Evolutionary conservation across 2,797 vertebrate genomes (phyloP).

Genomic region (Loriculus beryllinus): DNA sequence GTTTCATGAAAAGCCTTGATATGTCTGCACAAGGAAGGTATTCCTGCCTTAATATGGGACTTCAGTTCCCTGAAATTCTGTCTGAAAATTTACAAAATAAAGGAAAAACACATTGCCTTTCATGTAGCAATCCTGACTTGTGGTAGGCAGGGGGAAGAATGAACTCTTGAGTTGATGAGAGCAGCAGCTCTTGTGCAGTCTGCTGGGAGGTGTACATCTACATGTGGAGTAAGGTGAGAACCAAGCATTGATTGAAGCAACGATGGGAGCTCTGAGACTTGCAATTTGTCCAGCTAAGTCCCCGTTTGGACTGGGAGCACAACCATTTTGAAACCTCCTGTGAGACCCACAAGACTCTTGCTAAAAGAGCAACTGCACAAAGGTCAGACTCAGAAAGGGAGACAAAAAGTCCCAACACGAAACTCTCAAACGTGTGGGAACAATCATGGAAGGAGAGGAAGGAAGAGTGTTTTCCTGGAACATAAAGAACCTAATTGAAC

Average conservation of each 20-base stretch:
- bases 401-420: neutral
- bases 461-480: slow-evolving; percentile 63
- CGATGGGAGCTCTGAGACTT: neutral
- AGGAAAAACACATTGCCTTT: neutral
- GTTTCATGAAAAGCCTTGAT: neutral
- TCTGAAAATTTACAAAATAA: neutral
- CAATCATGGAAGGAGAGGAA: slow-evolving; percentile 34
- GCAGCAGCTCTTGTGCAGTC: neutral
- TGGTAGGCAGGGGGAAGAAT: neutral
- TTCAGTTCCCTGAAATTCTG: neutral
- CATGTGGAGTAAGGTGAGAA: neutral
- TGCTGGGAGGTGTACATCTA: neutral
- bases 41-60: neutral
- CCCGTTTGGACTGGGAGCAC: neutral
- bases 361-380: neutral
- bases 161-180: neutral
- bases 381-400: neutral
- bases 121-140: neutral
- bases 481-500: slow-evolving; percentile 51
- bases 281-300: neutral
- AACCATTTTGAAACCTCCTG: neutral
- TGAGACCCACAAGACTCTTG: neutral
- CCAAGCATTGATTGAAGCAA: neutral
- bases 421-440: slow-evolving; percentile 26
- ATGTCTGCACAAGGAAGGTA: neutral